Conservation (phyloP, 2,888 invertebrate species). For the Cephalotes varians region DNA sequence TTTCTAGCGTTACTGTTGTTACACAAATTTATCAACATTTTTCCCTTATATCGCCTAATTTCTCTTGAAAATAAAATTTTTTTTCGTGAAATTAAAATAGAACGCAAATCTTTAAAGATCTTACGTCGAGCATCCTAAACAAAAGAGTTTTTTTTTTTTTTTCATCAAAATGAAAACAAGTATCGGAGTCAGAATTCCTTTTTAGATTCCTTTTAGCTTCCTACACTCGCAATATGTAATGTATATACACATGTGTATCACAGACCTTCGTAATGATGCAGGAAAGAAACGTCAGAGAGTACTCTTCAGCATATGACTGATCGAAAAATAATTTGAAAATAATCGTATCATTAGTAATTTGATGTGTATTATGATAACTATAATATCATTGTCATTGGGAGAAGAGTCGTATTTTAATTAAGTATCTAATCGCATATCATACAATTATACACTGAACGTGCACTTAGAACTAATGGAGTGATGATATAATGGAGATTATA, state of each 20-base stretch:
- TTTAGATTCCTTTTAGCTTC: constrained; percentile 18
- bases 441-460: constrained; percentile 72
- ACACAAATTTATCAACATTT: constrained; percentile 10
- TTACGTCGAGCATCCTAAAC: neutral
- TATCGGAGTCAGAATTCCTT: neutral
- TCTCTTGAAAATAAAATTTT: constrained; percentile 37
- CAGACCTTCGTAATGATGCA: constrained; percentile 47
- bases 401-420: constrained; percentile 32
- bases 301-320: constrained; percentile 2
- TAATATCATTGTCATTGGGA: constrained; percentile 23
- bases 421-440: constrained; percentile 52
- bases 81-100: constrained; percentile 36
- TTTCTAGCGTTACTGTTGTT: constrained; percentile 33
- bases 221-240: constrained; percentile 32
- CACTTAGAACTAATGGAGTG: constrained; percentile 66
- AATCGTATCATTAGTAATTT: constrained; percentile 22
- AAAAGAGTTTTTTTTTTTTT: constrained; percentile 3
- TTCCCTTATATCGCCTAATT: neutral
- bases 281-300: constrained; percentile 36
- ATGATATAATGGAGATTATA: constrained; percentile 63
- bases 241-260: constrained; percentile 50
- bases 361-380: constrained; percentile 10
- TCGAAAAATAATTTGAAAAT: constrained; percentile 26
- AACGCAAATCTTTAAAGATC: constrained; percentile 46
- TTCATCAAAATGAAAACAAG: constrained; percentile 15